Percentiles rank a stretch among this genome's conserved stretches.
Evolutionary conservation across 1,140 invertebrate genomes (phyloP).

Genomic region (Brachionus calyciflorus): DNA sequence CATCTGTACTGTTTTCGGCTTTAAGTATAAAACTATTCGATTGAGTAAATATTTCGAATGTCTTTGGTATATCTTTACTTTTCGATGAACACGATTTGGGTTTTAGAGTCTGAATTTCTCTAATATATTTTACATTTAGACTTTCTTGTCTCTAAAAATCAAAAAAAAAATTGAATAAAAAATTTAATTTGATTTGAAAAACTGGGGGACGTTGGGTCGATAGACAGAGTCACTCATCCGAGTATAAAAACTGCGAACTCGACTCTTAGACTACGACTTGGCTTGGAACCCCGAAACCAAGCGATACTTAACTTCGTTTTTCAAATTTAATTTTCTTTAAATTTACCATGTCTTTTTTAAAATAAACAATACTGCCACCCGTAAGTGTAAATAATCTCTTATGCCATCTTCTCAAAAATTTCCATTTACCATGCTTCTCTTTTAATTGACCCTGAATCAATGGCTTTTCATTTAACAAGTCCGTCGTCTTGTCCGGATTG

Average conservation of each 20-base stretch:
- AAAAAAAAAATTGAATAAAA: background rate
- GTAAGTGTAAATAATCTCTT: conserved; percentile 88
- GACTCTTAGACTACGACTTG: too few relatives aligned
- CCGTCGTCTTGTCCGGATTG: conserved; percentile 79
- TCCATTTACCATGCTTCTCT: conserved; percentile 89
- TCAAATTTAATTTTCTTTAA: too few relatives aligned
- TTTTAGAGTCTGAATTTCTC: conserved; percentile 45
- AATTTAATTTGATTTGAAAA: conserved; percentile 2
- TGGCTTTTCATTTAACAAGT: conserved; percentile 65
- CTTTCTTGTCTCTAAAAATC: conserved; percentile 28
- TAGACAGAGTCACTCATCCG: too few relatives aligned
- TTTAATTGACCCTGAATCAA: conserved; percentile 80
- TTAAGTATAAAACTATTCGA: conserved; percentile 79
- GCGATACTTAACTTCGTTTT: too few relatives aligned
- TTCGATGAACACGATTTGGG: conserved; percentile 63
- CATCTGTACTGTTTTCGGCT: conserved; percentile 86
- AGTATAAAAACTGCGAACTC: too few relatives aligned
- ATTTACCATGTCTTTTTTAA: conserved; percentile 71
- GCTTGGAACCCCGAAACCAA: too few relatives aligned
- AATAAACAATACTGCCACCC: conserved; percentile 80
- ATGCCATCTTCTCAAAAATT: conserved; percentile 81
- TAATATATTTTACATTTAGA: conserved; percentile 51
- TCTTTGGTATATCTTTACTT: conserved; percentile 76
- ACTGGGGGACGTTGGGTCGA: too few relatives aligned
- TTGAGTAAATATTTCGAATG: conserved; percentile 91